phyloP scores from a whole-genome alignment of 2,113 vertebrate species.

The Gavia stellata region DNA sequence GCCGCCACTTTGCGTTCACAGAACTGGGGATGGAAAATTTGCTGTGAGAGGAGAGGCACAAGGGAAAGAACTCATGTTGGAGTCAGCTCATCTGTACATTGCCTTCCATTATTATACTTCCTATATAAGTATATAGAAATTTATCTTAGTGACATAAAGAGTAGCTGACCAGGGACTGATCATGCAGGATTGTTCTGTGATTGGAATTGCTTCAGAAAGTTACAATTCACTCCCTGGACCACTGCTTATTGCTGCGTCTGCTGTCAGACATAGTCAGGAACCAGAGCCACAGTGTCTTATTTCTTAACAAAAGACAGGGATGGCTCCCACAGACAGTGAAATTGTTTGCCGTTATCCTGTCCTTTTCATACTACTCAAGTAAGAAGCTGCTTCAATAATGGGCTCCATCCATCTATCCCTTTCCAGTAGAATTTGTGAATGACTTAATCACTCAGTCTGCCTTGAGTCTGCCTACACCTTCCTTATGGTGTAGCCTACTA shows the following conservation, averaged over 20 bases:
- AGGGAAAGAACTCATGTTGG: background rate
- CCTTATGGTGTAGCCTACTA: background rate
- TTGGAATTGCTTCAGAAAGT: background rate
- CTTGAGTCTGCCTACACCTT: no score
- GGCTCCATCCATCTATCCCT: background rate
- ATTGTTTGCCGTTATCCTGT: background rate
- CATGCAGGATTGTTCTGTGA: background rate
- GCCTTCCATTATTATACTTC: background rate
- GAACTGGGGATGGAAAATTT: background rate
- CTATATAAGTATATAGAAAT: background rate
- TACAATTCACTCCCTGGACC: background rate
- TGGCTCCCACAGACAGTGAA: background rate
- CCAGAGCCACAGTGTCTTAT: background rate
- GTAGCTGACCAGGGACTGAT: background rate
- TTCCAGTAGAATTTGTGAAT: conserved; percentile 1
- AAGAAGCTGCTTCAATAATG: background rate
- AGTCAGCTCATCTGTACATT: background rate
- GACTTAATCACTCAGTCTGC: background rate
- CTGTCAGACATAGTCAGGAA: background rate
- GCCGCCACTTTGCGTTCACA: background rate
- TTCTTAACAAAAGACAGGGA: background rate
- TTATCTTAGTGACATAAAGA: background rate
- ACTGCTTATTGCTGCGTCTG: background rate
- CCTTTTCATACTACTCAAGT: background rate
- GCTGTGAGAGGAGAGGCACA: background rate